Conservation (phyloP, 2,113 vertebrate genomes). For the Ceyx margarethae region DNA sequence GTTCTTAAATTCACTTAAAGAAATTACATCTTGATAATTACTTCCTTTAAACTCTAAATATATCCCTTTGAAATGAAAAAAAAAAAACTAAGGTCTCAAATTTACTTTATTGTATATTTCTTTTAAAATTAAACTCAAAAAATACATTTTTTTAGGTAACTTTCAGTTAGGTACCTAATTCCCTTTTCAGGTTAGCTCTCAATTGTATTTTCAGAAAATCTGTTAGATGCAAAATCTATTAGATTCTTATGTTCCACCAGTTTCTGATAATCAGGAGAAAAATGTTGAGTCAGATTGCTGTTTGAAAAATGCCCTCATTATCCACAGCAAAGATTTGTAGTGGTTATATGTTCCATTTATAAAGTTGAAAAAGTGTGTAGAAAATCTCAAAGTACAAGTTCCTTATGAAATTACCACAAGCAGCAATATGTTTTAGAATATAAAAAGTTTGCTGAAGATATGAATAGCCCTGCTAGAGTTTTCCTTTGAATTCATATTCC, state of each 20-base stretch:
- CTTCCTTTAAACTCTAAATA: background rate
- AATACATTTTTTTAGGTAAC: background rate
- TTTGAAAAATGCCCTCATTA: background rate
- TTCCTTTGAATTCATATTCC: background rate
- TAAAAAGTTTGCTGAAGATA: background rate
- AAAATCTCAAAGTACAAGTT: background rate
- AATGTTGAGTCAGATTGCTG: background rate
- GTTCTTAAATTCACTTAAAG: background rate
- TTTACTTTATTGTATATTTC: background rate
- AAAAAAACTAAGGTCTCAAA: background rate
- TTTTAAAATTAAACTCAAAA: background rate
- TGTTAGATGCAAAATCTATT: background rate
- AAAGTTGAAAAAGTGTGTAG: background rate
- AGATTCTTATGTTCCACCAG: background rate
- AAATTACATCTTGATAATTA: background rate
- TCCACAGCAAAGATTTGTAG: background rate
- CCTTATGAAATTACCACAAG: background rate
- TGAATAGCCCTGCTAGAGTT: background rate
- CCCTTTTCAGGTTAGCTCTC: background rate
- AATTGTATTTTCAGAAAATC: background rate
- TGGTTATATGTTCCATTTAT: background rate
- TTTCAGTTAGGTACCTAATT: background rate
- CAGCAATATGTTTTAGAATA: background rate
- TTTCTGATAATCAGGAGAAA: background rate
- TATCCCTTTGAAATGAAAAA: background rate